Evolutionary conservation across 2,113 vertebrate species (phyloP), one percentile per base, ranked within the genome.

Genomic region (Panthera leo): DNA sequence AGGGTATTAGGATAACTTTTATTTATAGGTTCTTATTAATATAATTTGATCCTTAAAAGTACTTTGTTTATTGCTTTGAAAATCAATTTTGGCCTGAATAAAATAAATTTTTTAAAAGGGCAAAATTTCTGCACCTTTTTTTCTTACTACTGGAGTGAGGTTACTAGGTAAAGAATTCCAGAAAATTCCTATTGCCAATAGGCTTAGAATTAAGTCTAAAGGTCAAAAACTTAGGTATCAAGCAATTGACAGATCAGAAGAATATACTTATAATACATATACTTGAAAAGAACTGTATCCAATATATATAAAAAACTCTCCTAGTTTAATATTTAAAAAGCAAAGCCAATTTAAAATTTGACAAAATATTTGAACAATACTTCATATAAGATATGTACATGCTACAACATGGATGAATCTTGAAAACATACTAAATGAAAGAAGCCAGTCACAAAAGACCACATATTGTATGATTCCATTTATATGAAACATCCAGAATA

Each of bases 11-110:
- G 63, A 23, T 92, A 91, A 71, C 18, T 36, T 97, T 95, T 91
- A 93, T n/a, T 67, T 94, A 27, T 79, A 51, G 27, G 68, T 95
- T 95, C 21, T 89, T 80, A 86, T 73, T 89, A 91, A 65, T 39
- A 68, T 86, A 97, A 91, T 75, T 36, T 89, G n/a, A 90, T 75
- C 13, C 53, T 89, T 76, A 88, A 5, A 1, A 67, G 11, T 68
- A 91, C 16, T 95, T 96, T 87, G 27, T 53, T 96, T 96, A 84
- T 13, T 95, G 16, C 90, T 97, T 95, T 92, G n/a, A 92, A 97
- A 88, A 80, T 86, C 67, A 93, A 78, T 90, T 89, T 96, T 94
- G 51, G 5, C 94, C 85, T 85, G n/a, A 97, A 83, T 71, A 94
- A 92, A 92, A 68, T 80, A 94, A 78, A 42, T 39, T 68, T 85